These are phyloP conservation scores for Mylabris phalerata DNA, from an alignment of 1,140 invertebrate genomes.

Conservation along the genomic window DNA sequence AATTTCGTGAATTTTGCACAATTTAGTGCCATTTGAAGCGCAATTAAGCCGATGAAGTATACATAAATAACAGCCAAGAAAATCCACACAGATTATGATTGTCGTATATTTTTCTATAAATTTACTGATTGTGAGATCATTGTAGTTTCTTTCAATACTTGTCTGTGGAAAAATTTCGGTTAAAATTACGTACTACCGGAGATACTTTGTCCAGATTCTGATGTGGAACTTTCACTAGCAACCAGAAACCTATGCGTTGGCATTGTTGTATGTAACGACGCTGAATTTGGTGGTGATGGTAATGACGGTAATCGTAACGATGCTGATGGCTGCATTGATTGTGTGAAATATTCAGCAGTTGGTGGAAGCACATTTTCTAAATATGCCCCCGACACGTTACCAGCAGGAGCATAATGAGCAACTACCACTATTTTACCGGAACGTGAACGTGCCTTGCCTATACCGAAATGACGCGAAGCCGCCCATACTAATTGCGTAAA, in stretches of 20 bases:
- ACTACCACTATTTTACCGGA: constrained; percentile 73
- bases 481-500: constrained; percentile 91
- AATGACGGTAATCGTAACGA: not conserved
- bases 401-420: constrained; percentile 71
- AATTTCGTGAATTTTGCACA: too few species aligned
- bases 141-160: too few species aligned
- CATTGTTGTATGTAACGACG: not conserved
- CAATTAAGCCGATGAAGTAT: too few species aligned
- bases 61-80: too few species aligned
- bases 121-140: too few species aligned
- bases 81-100: too few species aligned
- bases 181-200: not conserved
- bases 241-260: not conserved
- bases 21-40: too few species aligned
- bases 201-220: constrained; percentile 5
- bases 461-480: constrained; percentile 66
- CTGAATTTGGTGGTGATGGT: not conserved
- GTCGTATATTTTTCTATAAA: too few species aligned
- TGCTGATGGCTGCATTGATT: not conserved
- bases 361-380: constrained; percentile 70
- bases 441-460: constrained; percentile 70
- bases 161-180: too few species aligned
- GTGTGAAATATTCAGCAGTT: constrained; percentile 9
- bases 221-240: constrained; percentile 1
- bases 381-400: constrained; percentile 70